Evolutionary conservation across 2,888 invertebrate genomes (phyloP).

Genomic region (Yponomeuta plumbellus): DNA sequence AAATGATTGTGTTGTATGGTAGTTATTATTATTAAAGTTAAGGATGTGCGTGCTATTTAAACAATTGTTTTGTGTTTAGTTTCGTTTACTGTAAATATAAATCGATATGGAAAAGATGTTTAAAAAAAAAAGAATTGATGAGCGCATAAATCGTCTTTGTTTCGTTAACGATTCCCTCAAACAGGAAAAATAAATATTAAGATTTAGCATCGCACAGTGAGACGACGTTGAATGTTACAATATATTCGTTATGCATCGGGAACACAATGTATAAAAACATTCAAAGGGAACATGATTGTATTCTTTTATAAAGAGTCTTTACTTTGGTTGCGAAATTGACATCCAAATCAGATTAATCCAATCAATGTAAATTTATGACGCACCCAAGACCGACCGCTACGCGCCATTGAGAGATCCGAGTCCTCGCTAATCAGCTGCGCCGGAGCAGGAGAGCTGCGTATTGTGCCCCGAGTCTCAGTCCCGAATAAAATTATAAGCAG

Average conservation of each 20-base stretch:
- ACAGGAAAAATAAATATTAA: constrained; percentile 34
- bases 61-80: too few relatives aligned
- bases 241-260: constrained; percentile 57
- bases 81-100: background rate
- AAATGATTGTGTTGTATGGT: too few relatives aligned
- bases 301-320: constrained; percentile 65
- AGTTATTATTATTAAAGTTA: too few relatives aligned
- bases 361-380: constrained; percentile 77
- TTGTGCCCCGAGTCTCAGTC: background rate
- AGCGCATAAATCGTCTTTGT: constrained; percentile 54
- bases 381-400: constrained; percentile 59
- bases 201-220: constrained; percentile 34
- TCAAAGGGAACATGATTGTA: constrained; percentile 54
- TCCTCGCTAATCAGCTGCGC: constrained; percentile 55
- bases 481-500: too few relatives aligned
- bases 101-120: constrained; percentile 25
- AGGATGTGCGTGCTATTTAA: too few relatives aligned
- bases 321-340: constrained; percentile 71
- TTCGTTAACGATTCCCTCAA: constrained; percentile 52
- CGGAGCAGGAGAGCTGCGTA: constrained; percentile 16
- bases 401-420: constrained; percentile 62
- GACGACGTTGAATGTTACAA: constrained; percentile 41
- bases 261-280: constrained; percentile 48
- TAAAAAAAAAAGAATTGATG: constrained; percentile 57
- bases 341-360: constrained; percentile 77